Percentiles rank a stretch among this genome's conserved stretches.
These are phyloP conservation scores for Sparidentex hasta DNA, from an alignment of 2,797 vertebrate species.

Conservation along the genomic window DNA sequence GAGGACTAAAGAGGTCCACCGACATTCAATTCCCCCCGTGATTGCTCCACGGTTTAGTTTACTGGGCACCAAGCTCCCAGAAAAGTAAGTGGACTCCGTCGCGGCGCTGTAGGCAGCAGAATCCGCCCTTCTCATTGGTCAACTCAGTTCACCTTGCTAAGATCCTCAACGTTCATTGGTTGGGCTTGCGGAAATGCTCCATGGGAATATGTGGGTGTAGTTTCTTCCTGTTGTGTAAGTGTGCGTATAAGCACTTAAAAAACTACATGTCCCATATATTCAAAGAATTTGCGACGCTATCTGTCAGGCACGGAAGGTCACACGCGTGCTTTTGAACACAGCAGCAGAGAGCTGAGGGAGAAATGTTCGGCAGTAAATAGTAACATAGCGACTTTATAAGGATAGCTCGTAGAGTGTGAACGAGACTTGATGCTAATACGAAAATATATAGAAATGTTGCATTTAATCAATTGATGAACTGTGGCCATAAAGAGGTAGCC, in stretches of 20 bases:
- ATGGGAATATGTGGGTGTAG: slow-evolving; percentile 73
- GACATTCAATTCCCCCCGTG: slow-evolving; percentile 64
- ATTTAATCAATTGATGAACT: background rate
- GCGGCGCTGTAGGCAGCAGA: slow-evolving; percentile 66
- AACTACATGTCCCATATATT: slow-evolving; percentile 79
- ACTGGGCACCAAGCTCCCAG: slow-evolving; percentile 73
- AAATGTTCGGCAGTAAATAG: background rate
- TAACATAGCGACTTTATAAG: background rate
- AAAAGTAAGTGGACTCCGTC: slow-evolving; percentile 81
- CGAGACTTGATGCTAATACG: background rate
- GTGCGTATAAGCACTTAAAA: accelerated
- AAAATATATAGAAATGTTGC: slow-evolving; percentile 15
- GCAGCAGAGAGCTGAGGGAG: slow-evolving; percentile 11
- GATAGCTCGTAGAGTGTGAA: background rate
- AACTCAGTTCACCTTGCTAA: slow-evolving; percentile 28
- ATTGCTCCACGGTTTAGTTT: slow-evolving; percentile 69
- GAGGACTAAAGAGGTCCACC: slow-evolving; percentile 58
- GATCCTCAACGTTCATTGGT: slow-evolving; percentile 73
- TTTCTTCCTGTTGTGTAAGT: slow-evolving; percentile 44
- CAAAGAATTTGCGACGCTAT: background rate
- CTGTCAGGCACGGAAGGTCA: slow-evolving; percentile 78
- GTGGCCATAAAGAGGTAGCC: background rate
- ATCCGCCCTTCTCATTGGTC: slow-evolving; percentile 75
- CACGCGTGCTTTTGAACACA: slow-evolving; percentile 67
- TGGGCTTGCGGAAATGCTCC: slow-evolving; percentile 61